These are phyloP conservation scores for Zaprionus gabonicus DNA, from an alignment of 1,140 invertebrate species.

Conservation along the genomic window DNA sequence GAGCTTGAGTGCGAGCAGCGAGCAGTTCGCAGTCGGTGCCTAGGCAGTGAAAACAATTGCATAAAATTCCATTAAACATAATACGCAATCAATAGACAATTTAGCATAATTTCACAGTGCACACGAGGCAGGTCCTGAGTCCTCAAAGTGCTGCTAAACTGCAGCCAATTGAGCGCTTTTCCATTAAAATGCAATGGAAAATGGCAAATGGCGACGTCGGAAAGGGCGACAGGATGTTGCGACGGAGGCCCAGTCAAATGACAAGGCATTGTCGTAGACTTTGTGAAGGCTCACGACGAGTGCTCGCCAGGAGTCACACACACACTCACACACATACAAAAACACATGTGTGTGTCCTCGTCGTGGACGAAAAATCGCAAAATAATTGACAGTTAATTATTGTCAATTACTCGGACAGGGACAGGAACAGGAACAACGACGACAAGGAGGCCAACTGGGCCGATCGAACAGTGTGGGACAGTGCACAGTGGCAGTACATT, in stretches of 20 bases:
- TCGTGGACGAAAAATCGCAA: constrained; percentile 64
- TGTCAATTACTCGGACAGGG: constrained; percentile 66
- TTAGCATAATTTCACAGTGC: constrained; percentile 66
- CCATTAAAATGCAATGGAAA: constrained; percentile 64
- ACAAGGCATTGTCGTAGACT: constrained; percentile 53
- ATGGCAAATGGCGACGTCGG: constrained; percentile 2
- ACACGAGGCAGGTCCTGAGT: constrained; percentile 34
- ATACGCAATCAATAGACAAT: constrained; percentile 70
- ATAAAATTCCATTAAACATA: constrained; percentile 72
- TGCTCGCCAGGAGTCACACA: constrained; percentile 9
- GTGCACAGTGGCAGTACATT: constrained; percentile 21
- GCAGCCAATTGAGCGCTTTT: constrained; percentile 61
- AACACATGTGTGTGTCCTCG: background rate
- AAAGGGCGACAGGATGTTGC: constrained; percentile 1
- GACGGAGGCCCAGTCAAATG: constrained; percentile 34
- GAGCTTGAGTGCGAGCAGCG: background rate
- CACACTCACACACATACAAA: background rate
- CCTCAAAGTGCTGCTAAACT: constrained; percentile 60
- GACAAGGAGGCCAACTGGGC: background rate
- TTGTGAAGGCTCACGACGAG: constrained; percentile 29
- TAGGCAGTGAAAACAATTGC: constrained; percentile 57
- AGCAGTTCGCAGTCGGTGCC: constrained; percentile 5
- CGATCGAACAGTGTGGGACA: background rate
- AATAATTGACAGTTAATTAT: constrained; percentile 81
- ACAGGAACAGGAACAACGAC: background rate